Percentiles rank a stretch among this genome's conserved stretches.
Conservation (phyloP, 2,888 invertebrate genomes). For the Prosapia bicincta region DNA sequence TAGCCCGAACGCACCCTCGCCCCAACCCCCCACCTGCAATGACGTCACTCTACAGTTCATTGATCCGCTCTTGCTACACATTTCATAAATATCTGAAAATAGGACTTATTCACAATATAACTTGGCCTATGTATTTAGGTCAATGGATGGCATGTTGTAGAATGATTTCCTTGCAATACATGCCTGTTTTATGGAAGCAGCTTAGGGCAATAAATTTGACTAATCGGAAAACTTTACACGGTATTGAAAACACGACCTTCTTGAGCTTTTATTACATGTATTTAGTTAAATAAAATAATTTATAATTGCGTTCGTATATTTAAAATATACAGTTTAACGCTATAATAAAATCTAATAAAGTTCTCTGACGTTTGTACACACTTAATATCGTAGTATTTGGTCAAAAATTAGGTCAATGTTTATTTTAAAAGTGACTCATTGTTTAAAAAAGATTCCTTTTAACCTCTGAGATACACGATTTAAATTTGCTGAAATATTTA, state of each 20-base stretch:
- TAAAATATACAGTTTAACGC: too few relatives aligned
- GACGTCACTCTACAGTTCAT: background rate
- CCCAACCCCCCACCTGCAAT: background rate
- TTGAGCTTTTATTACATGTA: background rate
- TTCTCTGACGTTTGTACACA: too few relatives aligned
- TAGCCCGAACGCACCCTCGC: background rate
- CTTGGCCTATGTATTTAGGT: background rate
- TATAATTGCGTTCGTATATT: too few relatives aligned
- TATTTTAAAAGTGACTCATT: too few relatives aligned
- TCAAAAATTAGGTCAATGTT: too few relatives aligned
- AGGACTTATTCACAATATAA: background rate
- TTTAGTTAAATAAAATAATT: too few relatives aligned
- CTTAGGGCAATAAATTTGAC: too few relatives aligned
- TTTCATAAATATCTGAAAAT: background rate
- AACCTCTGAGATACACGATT: too few relatives aligned
- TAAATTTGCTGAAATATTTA: too few relatives aligned
- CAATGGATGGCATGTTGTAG: background rate
- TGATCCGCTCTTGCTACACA: background rate
- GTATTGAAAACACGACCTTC: background rate
- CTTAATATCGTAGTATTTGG: too few relatives aligned
- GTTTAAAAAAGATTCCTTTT: too few relatives aligned
- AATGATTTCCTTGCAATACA: background rate
- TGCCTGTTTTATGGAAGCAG: background rate
- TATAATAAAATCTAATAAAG: too few relatives aligned
- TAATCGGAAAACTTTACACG: background rate